Percentiles rank a stretch among this genome's conserved stretches.
Evolutionary conservation across 2,888 invertebrate species (phyloP).

Genomic region (Phyto melanocephala): DNA sequence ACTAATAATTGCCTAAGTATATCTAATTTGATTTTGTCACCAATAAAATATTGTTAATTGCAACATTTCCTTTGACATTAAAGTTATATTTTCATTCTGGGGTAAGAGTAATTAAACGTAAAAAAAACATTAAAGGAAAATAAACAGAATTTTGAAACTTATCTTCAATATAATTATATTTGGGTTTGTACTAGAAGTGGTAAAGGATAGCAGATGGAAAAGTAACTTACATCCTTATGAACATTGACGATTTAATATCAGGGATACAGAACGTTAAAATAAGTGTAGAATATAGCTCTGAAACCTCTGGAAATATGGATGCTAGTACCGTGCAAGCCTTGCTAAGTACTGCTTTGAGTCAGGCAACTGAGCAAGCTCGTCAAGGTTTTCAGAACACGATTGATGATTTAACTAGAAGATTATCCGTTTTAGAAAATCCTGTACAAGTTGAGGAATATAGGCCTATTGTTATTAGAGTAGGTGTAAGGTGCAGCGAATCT

Average conservation of each 20-base stretch:
- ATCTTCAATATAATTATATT: neutral
- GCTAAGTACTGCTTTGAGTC: no score
- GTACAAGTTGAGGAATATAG: slow-evolving; percentile 21
- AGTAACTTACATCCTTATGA: neutral
- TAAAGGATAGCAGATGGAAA: neutral
- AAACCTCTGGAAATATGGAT: no score
- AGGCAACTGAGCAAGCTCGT: neutral
- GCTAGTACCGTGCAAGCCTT: no score
- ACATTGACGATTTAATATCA: neutral
- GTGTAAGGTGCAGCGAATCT: slow-evolving; percentile 15
- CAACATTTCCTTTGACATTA: no score
- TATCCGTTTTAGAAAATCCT: slow-evolving; percentile 13
- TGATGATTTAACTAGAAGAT: slow-evolving; percentile 11
- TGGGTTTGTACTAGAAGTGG: neutral
- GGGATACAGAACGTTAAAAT: neutral
- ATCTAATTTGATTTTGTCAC: neutral
- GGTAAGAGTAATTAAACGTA: neutral
- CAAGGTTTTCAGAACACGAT: slow-evolving; percentile 8
- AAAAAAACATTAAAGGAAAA: neutral
- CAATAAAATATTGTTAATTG: neutral
- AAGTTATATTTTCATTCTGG: neutral
- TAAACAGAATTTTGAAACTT: no score
- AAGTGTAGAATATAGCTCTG: neutral
- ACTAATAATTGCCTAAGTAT: neutral
- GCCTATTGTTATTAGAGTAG: slow-evolving; percentile 5